A percentile compares a stretch with the other conserved stretches of the same genome.
These are phyloP conservation scores for Abscondita cerata DNA, from an alignment of 2,888 invertebrate species.

Conservation along the genomic window DNA sequence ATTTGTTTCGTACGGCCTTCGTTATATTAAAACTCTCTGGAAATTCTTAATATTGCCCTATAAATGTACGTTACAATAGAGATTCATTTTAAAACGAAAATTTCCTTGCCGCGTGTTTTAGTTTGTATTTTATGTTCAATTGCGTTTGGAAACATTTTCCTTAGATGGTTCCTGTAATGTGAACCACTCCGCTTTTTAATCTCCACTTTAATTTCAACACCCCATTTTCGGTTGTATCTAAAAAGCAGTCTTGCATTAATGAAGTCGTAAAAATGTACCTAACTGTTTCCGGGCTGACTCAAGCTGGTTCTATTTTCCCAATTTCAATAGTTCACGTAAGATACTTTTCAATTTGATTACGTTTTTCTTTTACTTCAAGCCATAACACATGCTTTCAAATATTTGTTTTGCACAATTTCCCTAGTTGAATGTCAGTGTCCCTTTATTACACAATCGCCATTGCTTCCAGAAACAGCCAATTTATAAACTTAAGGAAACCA, in stretches of 20 bases:
- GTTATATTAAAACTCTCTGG: constrained; percentile 56
- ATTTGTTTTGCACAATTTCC: constrained; percentile 14
- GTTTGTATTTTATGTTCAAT: constrained; percentile 56
- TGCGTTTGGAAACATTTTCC: constrained; percentile 47
- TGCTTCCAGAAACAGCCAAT: constrained; percentile 37
- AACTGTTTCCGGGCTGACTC: constrained; percentile 34
- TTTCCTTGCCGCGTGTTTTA: constrained; percentile 40
- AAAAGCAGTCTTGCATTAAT: constrained; percentile 55
- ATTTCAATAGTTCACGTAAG: constrained; percentile 37
- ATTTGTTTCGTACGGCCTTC: constrained; percentile 57
- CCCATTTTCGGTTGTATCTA: constrained; percentile 57
- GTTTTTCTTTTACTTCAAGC: too few relatives aligned
- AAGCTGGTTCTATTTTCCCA: constrained; percentile 34
- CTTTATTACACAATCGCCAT: constrained; percentile 28
- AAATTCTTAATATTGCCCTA: constrained; percentile 52
- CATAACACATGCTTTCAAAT: too few relatives aligned
- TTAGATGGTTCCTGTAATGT: constrained; percentile 43
- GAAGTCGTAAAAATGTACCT: constrained; percentile 57
- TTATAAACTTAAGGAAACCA: constrained; percentile 35
- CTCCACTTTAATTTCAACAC: constrained; percentile 59
- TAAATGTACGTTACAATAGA: constrained; percentile 41
- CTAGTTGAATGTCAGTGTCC: constrained; percentile 12
- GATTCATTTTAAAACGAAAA: constrained; percentile 35
- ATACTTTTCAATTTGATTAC: constrained; percentile 31
- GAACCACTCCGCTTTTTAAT: constrained; percentile 56